These are phyloP conservation scores for Fratercula arctica DNA, from an alignment of 2,797 vertebrate species.

Conservation along the genomic window DNA sequence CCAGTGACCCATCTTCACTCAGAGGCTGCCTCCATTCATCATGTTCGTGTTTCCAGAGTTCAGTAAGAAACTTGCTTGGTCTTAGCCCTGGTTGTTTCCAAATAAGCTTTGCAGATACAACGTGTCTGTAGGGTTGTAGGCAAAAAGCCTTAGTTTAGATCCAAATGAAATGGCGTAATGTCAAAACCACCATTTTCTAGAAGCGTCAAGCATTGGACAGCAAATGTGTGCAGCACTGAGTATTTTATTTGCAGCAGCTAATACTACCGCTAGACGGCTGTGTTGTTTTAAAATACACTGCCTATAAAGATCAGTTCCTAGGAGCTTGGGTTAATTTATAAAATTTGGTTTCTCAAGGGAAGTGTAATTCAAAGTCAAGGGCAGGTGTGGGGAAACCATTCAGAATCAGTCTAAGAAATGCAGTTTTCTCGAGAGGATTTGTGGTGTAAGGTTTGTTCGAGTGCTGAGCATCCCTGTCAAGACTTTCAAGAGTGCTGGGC, in stretches of 20 bases:
- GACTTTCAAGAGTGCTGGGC: not conserved
- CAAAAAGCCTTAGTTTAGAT: not conserved
- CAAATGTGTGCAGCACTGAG: not conserved
- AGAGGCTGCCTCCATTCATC: not conserved
- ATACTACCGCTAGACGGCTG: not conserved
- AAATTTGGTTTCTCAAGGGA: constrained; percentile 8
- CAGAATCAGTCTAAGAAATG: not conserved
- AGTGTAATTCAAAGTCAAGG: not conserved
- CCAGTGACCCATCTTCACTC: not conserved
- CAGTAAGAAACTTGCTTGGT: not conserved
- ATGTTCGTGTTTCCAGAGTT: not conserved
- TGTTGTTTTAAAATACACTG: constrained; percentile 12
- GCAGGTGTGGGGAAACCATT: not conserved
- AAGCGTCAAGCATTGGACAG: not conserved
- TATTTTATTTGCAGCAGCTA: constrained; percentile 8
- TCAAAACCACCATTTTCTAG: not conserved
- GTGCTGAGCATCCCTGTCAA: not conserved
- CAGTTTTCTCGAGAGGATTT: not conserved
- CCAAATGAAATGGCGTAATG: not conserved
- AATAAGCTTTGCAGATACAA: not conserved
- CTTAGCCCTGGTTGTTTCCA: not conserved
- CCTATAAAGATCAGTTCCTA: not conserved
- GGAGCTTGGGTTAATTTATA: not conserved
- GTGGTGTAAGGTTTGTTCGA: accelerated
- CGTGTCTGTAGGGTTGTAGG: not conserved